Evolutionary conservation across 2,797 vertebrate genomes (phyloP).

Genomic region (Gobionotothen gibberifrons): DNA sequence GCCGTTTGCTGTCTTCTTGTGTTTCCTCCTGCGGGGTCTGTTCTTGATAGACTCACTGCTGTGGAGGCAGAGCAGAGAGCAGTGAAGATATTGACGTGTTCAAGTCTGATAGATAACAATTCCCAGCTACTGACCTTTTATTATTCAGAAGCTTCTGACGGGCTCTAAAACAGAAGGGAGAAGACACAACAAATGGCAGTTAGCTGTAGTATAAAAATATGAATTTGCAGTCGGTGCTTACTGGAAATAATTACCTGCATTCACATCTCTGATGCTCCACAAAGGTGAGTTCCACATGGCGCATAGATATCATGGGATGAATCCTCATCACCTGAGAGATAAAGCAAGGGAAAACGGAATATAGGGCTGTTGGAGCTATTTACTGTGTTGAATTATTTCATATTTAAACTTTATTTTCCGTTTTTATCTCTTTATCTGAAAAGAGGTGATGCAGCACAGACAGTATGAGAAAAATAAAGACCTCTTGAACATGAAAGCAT

Average conservation of each 20-base stretch:
- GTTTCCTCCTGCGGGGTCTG: slow-evolving; percentile 83
- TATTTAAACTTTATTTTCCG: no score
- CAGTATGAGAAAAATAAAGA: no score
- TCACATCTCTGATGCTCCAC: slow-evolving; percentile 87
- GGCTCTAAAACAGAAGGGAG: slow-evolving; percentile 39
- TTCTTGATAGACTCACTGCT: slow-evolving; percentile 42
- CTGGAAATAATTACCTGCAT: slow-evolving; percentile 84
- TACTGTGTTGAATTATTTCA: no score
- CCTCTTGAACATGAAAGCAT: no score
- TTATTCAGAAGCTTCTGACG: slow-evolving; percentile 26
- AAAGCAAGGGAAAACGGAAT: not conserved
- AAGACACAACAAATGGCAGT: slow-evolving; percentile 9
- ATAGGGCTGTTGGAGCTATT: not conserved
- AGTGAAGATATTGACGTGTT: slow-evolving; percentile 33
- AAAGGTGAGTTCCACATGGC: slow-evolving; percentile 85
- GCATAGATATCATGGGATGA: slow-evolving; percentile 57
- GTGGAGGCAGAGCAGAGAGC: slow-evolving; percentile 25
- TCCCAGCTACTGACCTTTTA: slow-evolving; percentile 65
- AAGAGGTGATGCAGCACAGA: no score
- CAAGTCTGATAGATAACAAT: slow-evolving; percentile 16
- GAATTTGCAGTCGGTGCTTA: not conserved
- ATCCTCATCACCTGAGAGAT: slow-evolving; percentile 84
- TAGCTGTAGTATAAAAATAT: not conserved
- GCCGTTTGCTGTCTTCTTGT: slow-evolving; percentile 82
- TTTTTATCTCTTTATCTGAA: no score